A percentile compares a stretch with the other conserved stretches of the same genome.
Conservation (phyloP, 2,797 vertebrate genomes). For the Gymnodraco acuticeps region DNA sequence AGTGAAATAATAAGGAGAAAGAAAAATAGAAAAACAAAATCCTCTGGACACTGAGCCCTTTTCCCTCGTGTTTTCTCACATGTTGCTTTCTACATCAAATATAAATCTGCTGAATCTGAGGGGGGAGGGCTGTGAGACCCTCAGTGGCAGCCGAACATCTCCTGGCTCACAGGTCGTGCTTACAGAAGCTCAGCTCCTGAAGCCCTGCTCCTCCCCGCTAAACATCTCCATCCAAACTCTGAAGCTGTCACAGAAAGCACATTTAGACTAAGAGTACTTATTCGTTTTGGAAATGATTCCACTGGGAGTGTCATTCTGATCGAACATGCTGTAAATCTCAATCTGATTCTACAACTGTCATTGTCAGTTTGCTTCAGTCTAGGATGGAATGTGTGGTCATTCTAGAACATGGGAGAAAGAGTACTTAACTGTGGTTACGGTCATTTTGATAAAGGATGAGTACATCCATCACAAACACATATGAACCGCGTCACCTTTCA, state of each 20-base stretch:
- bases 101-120: conserved; percentile 27
- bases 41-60: conserved; percentile 66
- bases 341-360: conserved; percentile 18
- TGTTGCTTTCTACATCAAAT: conserved; percentile 35
- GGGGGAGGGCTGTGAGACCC: conserved; percentile 34
- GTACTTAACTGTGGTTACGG: not conserved
- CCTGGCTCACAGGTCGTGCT: conserved; percentile 25
- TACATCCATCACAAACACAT: conserved; percentile 9
- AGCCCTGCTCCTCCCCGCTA: conserved; percentile 29
- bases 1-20: conserved; percentile 88
- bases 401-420: conserved; percentile 48
- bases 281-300: conserved; percentile 20
- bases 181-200: conserved; percentile 78
- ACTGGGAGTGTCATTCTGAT: conserved; percentile 49
- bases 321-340: conserved; percentile 1
- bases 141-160: conserved; percentile 32
- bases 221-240: conserved; percentile 30
- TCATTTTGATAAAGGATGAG: not conserved
- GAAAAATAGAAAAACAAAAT: conserved; percentile 63
- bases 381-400: conserved; percentile 87
- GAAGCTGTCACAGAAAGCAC: conserved; percentile 47
- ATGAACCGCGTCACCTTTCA: conserved; percentile 2
- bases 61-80: conserved; percentile 59
- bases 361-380: conserved; percentile 44
- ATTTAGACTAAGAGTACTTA: conserved; percentile 9